These are phyloP conservation scores for Athalia cordata DNA, from an alignment of 2,888 invertebrate genomes.

Conservation along the genomic window DNA sequence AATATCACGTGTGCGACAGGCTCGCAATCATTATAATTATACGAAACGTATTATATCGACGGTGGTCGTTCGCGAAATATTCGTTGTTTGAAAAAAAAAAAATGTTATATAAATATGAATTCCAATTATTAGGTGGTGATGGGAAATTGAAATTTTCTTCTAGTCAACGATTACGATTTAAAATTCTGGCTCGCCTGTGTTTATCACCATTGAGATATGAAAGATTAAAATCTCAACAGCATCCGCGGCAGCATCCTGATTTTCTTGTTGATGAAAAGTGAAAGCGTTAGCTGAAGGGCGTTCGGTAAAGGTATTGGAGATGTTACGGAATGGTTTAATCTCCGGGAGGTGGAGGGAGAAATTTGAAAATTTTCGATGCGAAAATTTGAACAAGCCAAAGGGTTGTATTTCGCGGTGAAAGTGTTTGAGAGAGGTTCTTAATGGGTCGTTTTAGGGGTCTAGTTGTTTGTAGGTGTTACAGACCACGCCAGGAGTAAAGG, in stretches of 20 bases:
- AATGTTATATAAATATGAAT: not conserved
- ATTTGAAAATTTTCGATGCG: slow-evolving; percentile 43
- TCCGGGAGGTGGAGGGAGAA: slow-evolving; percentile 24
- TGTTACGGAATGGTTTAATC: slow-evolving; percentile 22
- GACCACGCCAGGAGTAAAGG: slow-evolving; percentile 56
- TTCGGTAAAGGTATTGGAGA: slow-evolving; percentile 4
- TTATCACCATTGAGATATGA: slow-evolving; percentile 15
- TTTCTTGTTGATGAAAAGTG: not conserved
- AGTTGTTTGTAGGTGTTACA: slow-evolving; percentile 58
- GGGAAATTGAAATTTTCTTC: slow-evolving; percentile 5
- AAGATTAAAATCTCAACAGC: slow-evolving; percentile 9
- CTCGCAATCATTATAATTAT: not conserved
- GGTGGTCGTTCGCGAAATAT: not conserved
- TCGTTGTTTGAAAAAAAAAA: not conserved
- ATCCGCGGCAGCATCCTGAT: slow-evolving; percentile 6
- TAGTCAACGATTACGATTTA: not conserved
- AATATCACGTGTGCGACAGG: no score
- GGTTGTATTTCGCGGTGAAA: slow-evolving; percentile 51
- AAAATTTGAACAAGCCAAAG: slow-evolving; percentile 40
- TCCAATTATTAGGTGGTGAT: slow-evolving; percentile 2
- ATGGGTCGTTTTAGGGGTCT: slow-evolving; percentile 58
- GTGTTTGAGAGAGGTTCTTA: slow-evolving; percentile 60
- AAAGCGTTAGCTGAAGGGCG: not conserved
- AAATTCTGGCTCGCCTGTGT: not conserved
- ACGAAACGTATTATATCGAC: no score